Evolutionary conservation across 92 coral and sea anemone genomes (phyloP).

Genomic region (Galaxea fascicularis): DNA sequence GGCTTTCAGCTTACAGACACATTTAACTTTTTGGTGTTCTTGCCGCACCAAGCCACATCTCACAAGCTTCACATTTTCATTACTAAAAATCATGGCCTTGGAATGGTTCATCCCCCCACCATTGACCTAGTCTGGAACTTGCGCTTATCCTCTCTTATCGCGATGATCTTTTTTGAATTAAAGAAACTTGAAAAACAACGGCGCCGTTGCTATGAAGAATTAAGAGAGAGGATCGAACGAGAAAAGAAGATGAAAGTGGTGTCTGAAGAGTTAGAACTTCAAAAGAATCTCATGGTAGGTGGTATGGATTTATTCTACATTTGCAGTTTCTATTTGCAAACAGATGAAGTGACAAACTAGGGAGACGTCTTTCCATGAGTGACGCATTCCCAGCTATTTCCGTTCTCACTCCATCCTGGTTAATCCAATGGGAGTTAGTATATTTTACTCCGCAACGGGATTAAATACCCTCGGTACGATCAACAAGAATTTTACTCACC

Average conservation of each 20-base stretch:
- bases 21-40: too few relatives aligned
- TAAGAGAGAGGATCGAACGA: slow-evolving; percentile 90
- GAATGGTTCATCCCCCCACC: too few relatives aligned
- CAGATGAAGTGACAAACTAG: background rate
- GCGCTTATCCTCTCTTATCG: background rate
- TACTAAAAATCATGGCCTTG: background rate
- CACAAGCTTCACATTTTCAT: too few relatives aligned
- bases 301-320: background rate
- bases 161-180: background rate
- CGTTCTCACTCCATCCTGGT: too few relatives aligned
- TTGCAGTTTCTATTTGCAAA: background rate
- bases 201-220: slow-evolving; percentile 80
- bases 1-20: too few relatives aligned
- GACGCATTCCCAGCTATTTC: too few relatives aligned
- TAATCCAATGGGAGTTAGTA: too few relatives aligned
- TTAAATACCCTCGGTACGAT: too few relatives aligned
- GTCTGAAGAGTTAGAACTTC: slow-evolving; percentile 78
- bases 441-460: too few relatives aligned
- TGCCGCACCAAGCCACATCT: too few relatives aligned
- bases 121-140: background rate
- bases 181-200: slow-evolving; percentile 84
- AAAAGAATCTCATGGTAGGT: slow-evolving; percentile 92
- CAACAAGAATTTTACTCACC: too few relatives aligned
- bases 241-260: slow-evolving; percentile 77
- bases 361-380: too few relatives aligned